Conservation (phyloP, 1,140 invertebrate genomes). For the Melitaea cinxia region DNA sequence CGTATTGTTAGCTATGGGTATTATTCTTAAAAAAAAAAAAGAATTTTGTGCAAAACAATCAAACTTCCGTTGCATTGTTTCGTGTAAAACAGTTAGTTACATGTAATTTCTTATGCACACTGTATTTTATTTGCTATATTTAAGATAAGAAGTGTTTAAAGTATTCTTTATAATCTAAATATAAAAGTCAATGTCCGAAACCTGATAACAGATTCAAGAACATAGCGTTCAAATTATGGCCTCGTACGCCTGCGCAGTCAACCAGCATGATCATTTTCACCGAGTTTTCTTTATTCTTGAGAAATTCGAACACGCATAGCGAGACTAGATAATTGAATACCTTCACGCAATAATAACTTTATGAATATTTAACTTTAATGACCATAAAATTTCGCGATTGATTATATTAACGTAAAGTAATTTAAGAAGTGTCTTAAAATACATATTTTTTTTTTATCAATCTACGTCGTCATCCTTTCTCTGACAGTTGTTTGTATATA, state of each 20-base stretch:
- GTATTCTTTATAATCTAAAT: too few relatives aligned
- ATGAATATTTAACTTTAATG: constrained; percentile 50
- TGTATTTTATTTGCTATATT: constrained; percentile 5
- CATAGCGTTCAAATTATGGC: constrained; percentile 18
- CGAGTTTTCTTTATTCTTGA: constrained; percentile 71
- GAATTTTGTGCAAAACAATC: constrained; percentile 35
- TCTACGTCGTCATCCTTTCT: not conserved
- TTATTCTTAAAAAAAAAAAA: constrained; percentile 39
- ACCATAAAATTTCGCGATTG: constrained; percentile 36
- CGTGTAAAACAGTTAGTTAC: constrained; percentile 39
- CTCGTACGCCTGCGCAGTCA: constrained; percentile 48
- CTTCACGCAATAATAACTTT: constrained; percentile 67
- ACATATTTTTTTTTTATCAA: not conserved
- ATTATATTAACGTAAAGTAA: too few relatives aligned
- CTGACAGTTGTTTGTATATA: not conserved
- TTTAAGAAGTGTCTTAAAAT: not conserved
- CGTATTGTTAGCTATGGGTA: constrained; percentile 40
- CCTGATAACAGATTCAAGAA: not conserved
- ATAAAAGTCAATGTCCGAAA: not conserved
- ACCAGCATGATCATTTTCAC: constrained; percentile 71
- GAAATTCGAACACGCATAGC: constrained; percentile 68
- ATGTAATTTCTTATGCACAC: constrained; percentile 11
- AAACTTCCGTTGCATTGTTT: constrained; percentile 54
- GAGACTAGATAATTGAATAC: constrained; percentile 66
- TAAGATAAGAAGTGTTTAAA: too few relatives aligned